Percentiles rank a stretch among this genome's conserved stretches.
phyloP scores from a whole-genome alignment of 1,140 invertebrate species.

The Cydia pomonella region DNA sequence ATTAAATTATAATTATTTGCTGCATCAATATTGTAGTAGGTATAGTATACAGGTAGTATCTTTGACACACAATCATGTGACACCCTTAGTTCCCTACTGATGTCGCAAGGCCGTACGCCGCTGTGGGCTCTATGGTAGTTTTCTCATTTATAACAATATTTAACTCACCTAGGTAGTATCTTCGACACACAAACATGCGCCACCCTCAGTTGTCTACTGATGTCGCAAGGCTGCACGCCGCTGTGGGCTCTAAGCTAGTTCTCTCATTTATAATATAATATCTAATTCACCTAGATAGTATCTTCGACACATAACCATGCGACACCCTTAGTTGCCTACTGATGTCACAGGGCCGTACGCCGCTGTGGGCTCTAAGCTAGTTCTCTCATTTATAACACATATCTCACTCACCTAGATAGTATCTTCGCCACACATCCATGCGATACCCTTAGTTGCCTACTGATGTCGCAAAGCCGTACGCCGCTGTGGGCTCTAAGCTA shows the following conservation, averaged over 20 bases:
- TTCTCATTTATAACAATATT: too few species aligned
- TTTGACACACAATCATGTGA: constrained; percentile 80
- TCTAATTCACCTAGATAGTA: constrained; percentile 92
- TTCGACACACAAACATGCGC: constrained; percentile 97
- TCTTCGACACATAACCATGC: too few species aligned
- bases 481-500: constrained; percentile 98
- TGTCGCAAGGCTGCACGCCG: constrained; percentile 96
- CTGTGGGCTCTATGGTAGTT: constrained; percentile 87
- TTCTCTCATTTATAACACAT: too few species aligned
- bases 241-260: constrained; percentile 93
- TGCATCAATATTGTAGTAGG: too few species aligned
- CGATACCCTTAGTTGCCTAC: constrained; percentile 92
- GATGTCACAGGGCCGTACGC: constrained; percentile 96
- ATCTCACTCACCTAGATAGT: constrained; percentile 94
- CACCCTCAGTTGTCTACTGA: constrained; percentile 93
- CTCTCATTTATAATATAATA: too few species aligned
- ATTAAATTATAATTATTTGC: not conserved
- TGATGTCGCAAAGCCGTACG: constrained; percentile 96
- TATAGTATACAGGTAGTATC: constrained; percentile 82
- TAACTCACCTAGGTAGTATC: constrained; percentile 95
- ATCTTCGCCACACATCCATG: constrained; percentile 98
- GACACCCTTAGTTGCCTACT: constrained; percentile 93
- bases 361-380: too few species aligned
- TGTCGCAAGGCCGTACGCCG: constrained; percentile 96
- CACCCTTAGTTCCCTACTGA: constrained; percentile 93